Conservation (phyloP, 2,888 invertebrate genomes). For the Netelia virgata region DNA sequence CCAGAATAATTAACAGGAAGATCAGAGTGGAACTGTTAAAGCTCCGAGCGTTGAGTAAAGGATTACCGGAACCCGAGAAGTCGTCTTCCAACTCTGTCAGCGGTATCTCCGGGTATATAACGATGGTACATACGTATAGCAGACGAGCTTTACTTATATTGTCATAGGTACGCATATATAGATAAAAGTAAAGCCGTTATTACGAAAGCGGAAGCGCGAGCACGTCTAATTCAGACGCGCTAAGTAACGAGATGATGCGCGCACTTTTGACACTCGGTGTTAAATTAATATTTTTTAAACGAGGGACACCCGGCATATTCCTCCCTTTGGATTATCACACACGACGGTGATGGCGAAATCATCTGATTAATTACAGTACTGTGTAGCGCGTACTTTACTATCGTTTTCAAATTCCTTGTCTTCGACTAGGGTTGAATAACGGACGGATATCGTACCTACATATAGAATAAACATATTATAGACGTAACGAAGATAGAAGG, state of each 20-base stretch:
- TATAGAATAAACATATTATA: background rate
- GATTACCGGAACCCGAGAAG: conserved; percentile 67
- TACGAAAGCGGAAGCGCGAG: background rate
- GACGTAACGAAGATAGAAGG: conserved; percentile 4
- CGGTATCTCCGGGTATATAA: conserved; percentile 8
- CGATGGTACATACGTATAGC: background rate
- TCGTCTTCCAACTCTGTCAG: conserved; percentile 41
- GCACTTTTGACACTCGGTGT: background rate
- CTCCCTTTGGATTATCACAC: no score
- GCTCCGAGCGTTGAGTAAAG: conserved; percentile 65
- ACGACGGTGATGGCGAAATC: no score
- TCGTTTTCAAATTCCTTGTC: no score
- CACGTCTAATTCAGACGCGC: background rate
- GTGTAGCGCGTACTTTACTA: no score
- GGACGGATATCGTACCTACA: no score
- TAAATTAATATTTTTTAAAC: no score
- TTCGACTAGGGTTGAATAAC: no score
- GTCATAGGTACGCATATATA: background rate
- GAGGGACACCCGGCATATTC: no score
- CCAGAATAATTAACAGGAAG: conserved; percentile 68
- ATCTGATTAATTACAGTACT: no score
- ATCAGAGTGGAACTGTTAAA: conserved; percentile 62
- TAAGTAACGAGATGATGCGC: background rate
- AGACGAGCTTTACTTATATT: no score
- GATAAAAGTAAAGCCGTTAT: background rate